These are phyloP conservation scores for Trachelus stipa DNA, from an alignment of 2,888 invertebrate species.

Conservation along the genomic window DNA sequence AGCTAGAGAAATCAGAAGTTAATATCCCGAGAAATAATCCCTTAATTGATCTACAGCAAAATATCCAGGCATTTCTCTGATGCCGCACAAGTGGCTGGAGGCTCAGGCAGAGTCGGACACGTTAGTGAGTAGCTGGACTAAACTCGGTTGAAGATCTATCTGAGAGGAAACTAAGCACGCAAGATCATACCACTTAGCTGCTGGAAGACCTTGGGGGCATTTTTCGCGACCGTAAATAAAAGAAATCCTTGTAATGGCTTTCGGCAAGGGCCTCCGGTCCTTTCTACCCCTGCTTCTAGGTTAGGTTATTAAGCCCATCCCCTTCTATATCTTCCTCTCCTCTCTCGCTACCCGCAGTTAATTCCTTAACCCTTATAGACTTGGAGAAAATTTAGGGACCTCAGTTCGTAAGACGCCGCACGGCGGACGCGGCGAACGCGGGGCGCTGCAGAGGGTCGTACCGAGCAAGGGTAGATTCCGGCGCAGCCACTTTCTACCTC, in stretches of 20 bases:
- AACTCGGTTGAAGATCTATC: conserved; percentile 46
- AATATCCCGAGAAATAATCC: conserved; percentile 1
- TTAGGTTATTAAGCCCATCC: conserved; percentile 46
- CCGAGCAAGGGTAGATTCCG: neutral
- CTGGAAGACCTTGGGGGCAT: conserved; percentile 27
- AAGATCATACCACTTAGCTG: conserved; percentile 57
- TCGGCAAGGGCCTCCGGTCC: conserved; percentile 50
- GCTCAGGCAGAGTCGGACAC: conserved; percentile 18
- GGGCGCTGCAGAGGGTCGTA: conserved; percentile 15
- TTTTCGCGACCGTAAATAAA: conserved; percentile 63
- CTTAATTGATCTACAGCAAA: conserved; percentile 64
- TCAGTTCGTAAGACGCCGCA: conserved; percentile 31
- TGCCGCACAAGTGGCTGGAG: neutral
- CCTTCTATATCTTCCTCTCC: conserved; percentile 21
- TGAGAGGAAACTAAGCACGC: conserved; percentile 44
- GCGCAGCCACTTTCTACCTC: neutral
- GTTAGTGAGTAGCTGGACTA: conserved; percentile 44
- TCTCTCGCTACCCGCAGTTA: conserved; percentile 41
- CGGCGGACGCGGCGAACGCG: conserved; percentile 8
- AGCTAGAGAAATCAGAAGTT: neutral
- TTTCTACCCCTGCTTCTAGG: conserved; percentile 25
- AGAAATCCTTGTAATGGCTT: conserved; percentile 65
- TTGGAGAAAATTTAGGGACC: conserved; percentile 60
- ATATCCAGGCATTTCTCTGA: conserved; percentile 36
- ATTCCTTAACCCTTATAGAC: conserved; percentile 65